Percentiles rank a stretch among this genome's conserved stretches.
Evolutionary conservation across 2,888 invertebrate species (phyloP).

Genomic region (Eupithecia abbreviata): DNA sequence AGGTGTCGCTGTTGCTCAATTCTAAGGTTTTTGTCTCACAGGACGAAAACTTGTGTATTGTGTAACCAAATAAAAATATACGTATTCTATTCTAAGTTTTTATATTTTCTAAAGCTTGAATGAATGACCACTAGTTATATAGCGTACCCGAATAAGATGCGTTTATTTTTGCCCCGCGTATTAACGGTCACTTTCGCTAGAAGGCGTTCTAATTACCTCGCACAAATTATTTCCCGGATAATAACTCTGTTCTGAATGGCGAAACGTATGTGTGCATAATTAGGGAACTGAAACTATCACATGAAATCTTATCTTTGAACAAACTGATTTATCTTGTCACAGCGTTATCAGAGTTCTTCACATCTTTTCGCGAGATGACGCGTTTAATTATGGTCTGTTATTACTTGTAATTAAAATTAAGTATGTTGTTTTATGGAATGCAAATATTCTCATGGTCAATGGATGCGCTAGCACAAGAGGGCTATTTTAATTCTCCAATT

Average conservation of each 20-base stretch:
- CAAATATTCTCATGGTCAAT: background rate
- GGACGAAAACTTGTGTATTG: background rate
- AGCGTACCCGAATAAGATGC: slow-evolving; percentile 43
- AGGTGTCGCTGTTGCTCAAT: too few species aligned
- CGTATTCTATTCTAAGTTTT: too few species aligned
- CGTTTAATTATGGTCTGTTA: background rate
- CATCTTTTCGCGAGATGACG: slow-evolving; percentile 5
- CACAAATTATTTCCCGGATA: slow-evolving; percentile 42
- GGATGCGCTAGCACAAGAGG: background rate
- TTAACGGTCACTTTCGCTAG: slow-evolving; percentile 44
- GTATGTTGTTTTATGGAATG: background rate
- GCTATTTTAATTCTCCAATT: too few species aligned
- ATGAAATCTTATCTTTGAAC: slow-evolving; percentile 23
- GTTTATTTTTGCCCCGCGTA: slow-evolving; percentile 53
- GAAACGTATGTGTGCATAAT: slow-evolving; percentile 25
- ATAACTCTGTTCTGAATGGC: slow-evolving; percentile 34
- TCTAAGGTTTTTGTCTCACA: background rate
- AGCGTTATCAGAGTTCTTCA: slow-evolving; percentile 11
- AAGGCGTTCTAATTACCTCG: slow-evolving; percentile 40
- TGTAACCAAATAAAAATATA: too few species aligned
- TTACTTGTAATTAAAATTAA: background rate
- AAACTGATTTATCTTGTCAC: slow-evolving; percentile 28
- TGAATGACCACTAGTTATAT: background rate
- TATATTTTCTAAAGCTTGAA: background rate
- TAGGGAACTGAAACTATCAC: slow-evolving; percentile 19